Percentiles rank a stretch among this genome's conserved stretches.
Conservation (phyloP, 2,797 vertebrate genomes). For the Amblyopsis hoosieri region DNA sequence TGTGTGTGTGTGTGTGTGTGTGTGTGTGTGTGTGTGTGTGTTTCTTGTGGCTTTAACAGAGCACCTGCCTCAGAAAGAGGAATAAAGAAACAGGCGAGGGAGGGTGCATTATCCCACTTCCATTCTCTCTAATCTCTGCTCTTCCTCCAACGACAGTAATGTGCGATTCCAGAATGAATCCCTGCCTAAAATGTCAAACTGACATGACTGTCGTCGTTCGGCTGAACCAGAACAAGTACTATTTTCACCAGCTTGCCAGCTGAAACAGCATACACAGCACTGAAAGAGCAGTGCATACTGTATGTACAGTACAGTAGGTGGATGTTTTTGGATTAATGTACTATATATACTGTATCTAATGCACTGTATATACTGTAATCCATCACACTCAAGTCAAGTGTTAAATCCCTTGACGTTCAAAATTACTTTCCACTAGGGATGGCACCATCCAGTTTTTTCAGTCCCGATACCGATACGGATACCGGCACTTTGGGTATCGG, state of each 20-base stretch:
- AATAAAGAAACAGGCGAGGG: no score
- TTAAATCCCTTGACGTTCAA: no score
- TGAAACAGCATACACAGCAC: no score
- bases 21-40: conserved; percentile 9
- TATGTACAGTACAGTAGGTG: no score
- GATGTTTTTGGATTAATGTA: no score
- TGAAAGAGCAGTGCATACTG: no score
- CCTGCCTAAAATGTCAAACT: conserved; percentile 42
- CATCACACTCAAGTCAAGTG: no score
- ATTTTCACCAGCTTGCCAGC: no score
- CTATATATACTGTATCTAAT: no score
- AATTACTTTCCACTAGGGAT: no score
- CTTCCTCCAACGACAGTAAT: conserved; percentile 8
- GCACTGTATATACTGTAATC: no score
- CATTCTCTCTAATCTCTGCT: conserved; percentile 12
- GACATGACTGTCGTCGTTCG: conserved; percentile 2
- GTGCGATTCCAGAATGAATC: conserved; percentile 16
- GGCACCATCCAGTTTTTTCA: no score
- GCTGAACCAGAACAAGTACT: conserved; percentile 21
- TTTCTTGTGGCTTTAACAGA: conserved; percentile 38
- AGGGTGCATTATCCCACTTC: conserved; percentile 41
- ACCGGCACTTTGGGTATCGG: conserved; percentile 6
- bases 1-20: conserved; percentile 1
- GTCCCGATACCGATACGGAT: conserved; percentile 3
- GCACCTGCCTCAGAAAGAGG: conserved; percentile 53